Evolutionary conservation across 2,888 invertebrate genomes (phyloP).

Genomic region (Teleogryllus oceanicus): DNA sequence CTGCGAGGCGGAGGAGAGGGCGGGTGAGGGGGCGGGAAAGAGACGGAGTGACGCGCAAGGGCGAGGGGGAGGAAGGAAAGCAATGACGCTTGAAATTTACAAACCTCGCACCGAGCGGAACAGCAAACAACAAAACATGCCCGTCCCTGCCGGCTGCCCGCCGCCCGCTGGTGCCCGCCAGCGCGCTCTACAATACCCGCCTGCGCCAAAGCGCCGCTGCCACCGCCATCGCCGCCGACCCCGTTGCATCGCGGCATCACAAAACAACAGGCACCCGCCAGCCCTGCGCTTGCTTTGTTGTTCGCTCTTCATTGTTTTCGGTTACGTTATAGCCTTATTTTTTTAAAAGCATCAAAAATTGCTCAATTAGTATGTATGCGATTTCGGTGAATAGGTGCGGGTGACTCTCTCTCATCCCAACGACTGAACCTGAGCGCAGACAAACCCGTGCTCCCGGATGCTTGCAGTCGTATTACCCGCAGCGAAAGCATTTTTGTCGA

Average conservation of each 20-base stretch:
- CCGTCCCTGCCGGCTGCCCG: not conserved
- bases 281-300: not conserved
- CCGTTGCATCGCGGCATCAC: not conserved
- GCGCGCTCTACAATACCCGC: not conserved
- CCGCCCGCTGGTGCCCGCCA: too few relatives aligned
- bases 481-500: too few relatives aligned
- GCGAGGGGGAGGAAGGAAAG: slow-evolving; percentile 25
- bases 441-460: too few relatives aligned
- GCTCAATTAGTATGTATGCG: slow-evolving; percentile 7
- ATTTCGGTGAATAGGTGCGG: not conserved
- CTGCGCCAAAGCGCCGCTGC: not conserved
- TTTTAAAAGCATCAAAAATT: not conserved
- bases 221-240: not conserved
- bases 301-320: not conserved
- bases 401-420: not conserved
- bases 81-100: slow-evolving; percentile 31
- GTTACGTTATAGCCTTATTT: slow-evolving; percentile 18
- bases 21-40: slow-evolving; percentile 12
- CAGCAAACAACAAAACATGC: slow-evolving; percentile 28
- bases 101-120: slow-evolving; percentile 29
- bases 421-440: too few relatives aligned
- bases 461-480: too few relatives aligned
- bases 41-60: not conserved
- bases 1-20: not conserved
- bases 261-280: slow-evolving; percentile 6